Conservation (phyloP, 2,888 invertebrate species). For the Melinopterus prodromus region DNA sequence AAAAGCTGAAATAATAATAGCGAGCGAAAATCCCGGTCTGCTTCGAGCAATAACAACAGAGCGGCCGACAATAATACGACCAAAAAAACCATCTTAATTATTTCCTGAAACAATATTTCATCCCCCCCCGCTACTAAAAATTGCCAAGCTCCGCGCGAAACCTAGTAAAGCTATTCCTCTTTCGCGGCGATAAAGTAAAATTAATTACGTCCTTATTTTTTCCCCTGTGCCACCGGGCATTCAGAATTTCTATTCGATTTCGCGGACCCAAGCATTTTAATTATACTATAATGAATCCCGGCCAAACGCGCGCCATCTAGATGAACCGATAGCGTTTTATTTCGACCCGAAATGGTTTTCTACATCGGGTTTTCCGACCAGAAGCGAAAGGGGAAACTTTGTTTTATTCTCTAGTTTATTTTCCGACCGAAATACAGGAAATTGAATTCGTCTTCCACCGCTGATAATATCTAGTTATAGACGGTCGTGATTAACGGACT, state of each 20-base stretch:
- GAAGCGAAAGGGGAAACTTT: background rate
- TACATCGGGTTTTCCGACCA: background rate
- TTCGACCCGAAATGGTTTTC: background rate
- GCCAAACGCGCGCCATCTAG: background rate
- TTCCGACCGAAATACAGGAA: background rate
- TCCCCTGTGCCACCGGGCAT: background rate
- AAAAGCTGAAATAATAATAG: background rate
- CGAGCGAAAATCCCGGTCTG: background rate
- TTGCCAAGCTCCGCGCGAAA: background rate
- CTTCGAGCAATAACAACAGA: background rate
- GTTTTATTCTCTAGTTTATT: background rate
- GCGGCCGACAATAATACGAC: background rate
- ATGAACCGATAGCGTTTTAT: background rate
- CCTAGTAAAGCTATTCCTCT: background rate
- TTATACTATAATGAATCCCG: background rate
- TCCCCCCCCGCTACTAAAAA: background rate
- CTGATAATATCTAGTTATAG: background rate
- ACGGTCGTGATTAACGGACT: background rate
- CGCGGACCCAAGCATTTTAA: background rate
- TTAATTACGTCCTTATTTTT: background rate
- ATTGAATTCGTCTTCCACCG: background rate
- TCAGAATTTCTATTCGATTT: background rate
- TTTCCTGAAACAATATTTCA: slow-evolving; percentile 4
- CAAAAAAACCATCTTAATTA: background rate
- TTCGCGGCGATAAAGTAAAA: background rate